phyloP scores from a whole-genome alignment of 2,888 invertebrate genomes.

The Phaonia tiefii region DNA sequence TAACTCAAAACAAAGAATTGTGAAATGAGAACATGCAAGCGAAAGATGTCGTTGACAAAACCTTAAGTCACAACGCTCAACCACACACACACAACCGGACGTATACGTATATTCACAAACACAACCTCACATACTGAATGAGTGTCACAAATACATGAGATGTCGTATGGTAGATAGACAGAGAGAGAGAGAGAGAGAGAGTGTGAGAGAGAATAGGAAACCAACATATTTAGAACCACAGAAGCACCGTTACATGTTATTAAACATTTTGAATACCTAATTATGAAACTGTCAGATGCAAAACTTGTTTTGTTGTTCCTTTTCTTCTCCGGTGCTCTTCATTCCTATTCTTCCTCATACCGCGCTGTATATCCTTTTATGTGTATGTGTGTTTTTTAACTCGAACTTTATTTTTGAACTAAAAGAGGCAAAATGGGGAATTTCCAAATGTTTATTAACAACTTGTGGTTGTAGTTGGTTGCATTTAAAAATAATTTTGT shows the following conservation, averaged over 20 bases:
- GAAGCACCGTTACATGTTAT: slow-evolving; percentile 72
- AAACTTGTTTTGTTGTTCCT: slow-evolving; percentile 74
- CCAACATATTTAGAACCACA: slow-evolving; percentile 57
- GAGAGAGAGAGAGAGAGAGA: slow-evolving; percentile 7
- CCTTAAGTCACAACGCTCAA: background rate
- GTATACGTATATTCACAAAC: too few relatives aligned
- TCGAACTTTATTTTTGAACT: slow-evolving; percentile 48
- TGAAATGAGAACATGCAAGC: slow-evolving; percentile 6
- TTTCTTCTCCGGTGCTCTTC: slow-evolving; percentile 10
- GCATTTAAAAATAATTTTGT: background rate
- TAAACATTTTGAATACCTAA: slow-evolving; percentile 81
- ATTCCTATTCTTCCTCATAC: slow-evolving; percentile 3
- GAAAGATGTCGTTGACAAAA: background rate
- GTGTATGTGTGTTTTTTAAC: slow-evolving; percentile 36
- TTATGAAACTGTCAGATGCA: slow-evolving; percentile 81
- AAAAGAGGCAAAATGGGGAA: slow-evolving; percentile 47
- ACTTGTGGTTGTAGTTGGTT: slow-evolving; percentile 35
- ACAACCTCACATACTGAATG: background rate
- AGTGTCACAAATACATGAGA: too few relatives aligned
- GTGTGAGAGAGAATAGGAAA: slow-evolving; percentile 29
- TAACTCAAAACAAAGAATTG: slow-evolving; percentile 27
- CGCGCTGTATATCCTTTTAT: background rate
- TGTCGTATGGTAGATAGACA: background rate
- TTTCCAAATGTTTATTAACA: slow-evolving; percentile 43
- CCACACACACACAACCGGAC: background rate